Base-by-base conservation (phyloP, 2,113 vertebrate genomes). In the Entosphenus tridentatus region DNA sequence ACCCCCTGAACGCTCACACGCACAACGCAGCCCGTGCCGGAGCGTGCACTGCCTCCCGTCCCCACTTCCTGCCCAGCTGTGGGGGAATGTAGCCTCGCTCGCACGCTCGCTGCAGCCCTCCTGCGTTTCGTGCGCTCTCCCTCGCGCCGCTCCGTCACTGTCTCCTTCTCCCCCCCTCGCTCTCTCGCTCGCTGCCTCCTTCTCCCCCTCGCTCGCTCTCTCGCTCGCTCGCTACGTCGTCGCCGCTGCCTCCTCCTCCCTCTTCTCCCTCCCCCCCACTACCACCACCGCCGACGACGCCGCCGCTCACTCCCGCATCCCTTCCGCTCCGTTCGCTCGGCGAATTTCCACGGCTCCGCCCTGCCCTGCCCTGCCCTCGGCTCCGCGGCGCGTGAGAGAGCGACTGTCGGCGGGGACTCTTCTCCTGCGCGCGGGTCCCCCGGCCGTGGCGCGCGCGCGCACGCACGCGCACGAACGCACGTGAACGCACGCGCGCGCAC, bases 191-290 rank as follows among this genome's bases (percentile, higher is more conserved):
- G 57, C 56, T 59, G 13, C 69, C 11, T 56, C 69, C 12, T 14
- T 57, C 12, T 12, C 12, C 8, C 69, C 69, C 17, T 14, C 55
- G 18, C 69, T 11, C 69, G 18, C 11, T 18, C 68, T 55, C 11
- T 56, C 68, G 8, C 12, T 56, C 55, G 18, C 68, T 12, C 11
- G 18, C 18, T 11, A 16, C 68, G n/a, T 56, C 68, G 7, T 11
- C 71, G 16, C 55, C 8, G 57, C 54, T 57, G 54, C 69, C 71
- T 4, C 57, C 69, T 57, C 16, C 56, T 12, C 11, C 56, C 10
- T 57, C 10, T 55, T 57, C 10, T 55, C 18, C 72, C 3, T 76
- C 77, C 57, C 78, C 78, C 3, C 78, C 79, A n/a, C 72, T 76
- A 72, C 71, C 76, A 71, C 72, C 70, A 74, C 39, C 39, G 1